phyloP scores from a whole-genome alignment of 53 echinoderm and acorn worm species.

The Actinopyga echinites region DNA sequence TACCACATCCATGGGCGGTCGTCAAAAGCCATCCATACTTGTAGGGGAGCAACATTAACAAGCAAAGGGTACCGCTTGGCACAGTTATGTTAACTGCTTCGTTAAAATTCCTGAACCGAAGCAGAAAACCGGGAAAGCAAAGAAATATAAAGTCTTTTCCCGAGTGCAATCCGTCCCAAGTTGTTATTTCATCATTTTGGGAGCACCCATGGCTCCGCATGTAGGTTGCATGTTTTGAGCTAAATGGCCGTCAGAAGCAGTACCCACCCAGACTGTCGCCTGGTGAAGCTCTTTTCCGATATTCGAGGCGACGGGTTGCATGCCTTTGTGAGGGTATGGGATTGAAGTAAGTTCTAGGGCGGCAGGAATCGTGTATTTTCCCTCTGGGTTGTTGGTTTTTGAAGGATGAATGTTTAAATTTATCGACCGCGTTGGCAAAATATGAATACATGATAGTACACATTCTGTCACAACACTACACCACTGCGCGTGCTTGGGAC shows the following conservation, averaged over 20 bases:
- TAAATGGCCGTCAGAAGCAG: neutral
- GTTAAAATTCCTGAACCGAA: slow-evolving; percentile 35
- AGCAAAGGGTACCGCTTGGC: neutral
- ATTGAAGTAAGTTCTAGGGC: too few relatives aligned
- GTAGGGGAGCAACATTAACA: neutral
- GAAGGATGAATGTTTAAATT: neutral
- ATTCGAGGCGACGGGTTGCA: slow-evolving; percentile 30
- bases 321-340: neutral
- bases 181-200: neutral
- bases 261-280: slow-evolving; percentile 2
- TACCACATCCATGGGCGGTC: slow-evolving; percentile 16
- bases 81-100: slow-evolving; percentile 33
- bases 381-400: neutral
- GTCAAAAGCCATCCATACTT: neutral
- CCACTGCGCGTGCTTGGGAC: too few relatives aligned
- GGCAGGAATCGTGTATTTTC: neutral
- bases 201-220: neutral
- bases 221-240: neutral
- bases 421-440: neutral
- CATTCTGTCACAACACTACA: too few relatives aligned
- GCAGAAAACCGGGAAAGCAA: neutral
- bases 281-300: slow-evolving; percentile 1
- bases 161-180: neutral
- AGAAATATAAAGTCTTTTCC: neutral
- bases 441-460: too few relatives aligned